Conservation (phyloP, 1,140 invertebrate species). For the Tetraneura akinire region DNA sequence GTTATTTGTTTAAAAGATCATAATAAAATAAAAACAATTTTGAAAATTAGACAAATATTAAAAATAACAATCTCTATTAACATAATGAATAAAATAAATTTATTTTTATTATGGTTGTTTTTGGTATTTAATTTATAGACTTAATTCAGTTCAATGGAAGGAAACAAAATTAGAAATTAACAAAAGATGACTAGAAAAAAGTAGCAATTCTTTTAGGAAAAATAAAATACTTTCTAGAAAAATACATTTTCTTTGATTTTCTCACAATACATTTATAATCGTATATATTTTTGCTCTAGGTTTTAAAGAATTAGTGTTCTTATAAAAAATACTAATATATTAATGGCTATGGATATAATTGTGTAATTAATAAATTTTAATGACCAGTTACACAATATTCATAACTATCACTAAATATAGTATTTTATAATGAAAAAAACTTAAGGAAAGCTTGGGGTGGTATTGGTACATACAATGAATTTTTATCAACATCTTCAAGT, state of each 20-base stretch:
- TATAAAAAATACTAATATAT: neutral
- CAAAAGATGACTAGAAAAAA: conserved; percentile 34
- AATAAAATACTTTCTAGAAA: conserved; percentile 13
- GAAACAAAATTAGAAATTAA: neutral
- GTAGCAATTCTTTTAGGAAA: neutral
- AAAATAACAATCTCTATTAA: neutral
- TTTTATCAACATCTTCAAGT: conserved; percentile 74
- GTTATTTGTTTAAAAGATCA: neutral
- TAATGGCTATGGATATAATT: neutral
- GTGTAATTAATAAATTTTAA: neutral
- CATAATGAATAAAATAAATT: neutral
- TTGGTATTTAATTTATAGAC: neutral
- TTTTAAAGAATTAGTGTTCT: neutral
- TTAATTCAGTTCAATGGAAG: neutral
- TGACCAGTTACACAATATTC: neutral
- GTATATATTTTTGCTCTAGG: neutral
- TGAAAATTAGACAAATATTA: neutral
- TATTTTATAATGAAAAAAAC: conserved; percentile 78
- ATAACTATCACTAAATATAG: neutral
- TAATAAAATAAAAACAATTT: neutral
- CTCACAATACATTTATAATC: neutral
- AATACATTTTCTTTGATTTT: neutral
- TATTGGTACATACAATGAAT: conserved; percentile 79
- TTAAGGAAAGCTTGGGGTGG: conserved; percentile 86
- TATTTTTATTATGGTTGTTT: neutral